Conservation (phyloP, 2,797 vertebrate species). For the Crax fasciolata region DNA sequence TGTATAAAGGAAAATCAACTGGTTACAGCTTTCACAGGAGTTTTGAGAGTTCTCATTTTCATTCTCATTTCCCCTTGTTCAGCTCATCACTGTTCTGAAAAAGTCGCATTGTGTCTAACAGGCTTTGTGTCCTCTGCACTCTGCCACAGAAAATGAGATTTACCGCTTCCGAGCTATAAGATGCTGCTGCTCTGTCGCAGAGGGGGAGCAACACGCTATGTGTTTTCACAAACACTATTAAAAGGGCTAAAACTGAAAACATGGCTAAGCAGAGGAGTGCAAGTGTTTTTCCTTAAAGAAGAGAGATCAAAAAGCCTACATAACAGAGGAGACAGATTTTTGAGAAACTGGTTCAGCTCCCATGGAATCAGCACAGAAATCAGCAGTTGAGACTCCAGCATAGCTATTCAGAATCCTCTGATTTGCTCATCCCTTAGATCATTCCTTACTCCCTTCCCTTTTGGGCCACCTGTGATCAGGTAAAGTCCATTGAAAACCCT, state of each 20-base stretch:
- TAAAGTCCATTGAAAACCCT: not conserved
- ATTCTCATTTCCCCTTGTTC: constrained; percentile 29
- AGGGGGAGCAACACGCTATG: not conserved
- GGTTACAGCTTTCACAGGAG: not conserved
- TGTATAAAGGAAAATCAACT: not conserved
- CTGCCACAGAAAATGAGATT: not conserved
- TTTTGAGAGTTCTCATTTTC: constrained; percentile 32
- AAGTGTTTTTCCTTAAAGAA: not conserved
- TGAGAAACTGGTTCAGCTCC: not conserved
- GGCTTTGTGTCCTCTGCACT: not conserved
- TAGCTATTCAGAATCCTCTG: not conserved
- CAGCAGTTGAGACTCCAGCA: not conserved
- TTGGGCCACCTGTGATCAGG: not conserved
- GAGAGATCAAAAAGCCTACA: not conserved
- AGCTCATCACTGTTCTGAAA: not conserved
- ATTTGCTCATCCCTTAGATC: not conserved
- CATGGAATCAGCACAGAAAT: not conserved
- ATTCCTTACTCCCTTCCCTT: not conserved
- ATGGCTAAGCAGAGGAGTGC: not conserved
- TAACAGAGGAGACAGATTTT: not conserved
- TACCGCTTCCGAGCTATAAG: not conserved
- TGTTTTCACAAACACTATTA: not conserved
- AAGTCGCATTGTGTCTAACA: not conserved
- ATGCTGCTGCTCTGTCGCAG: not conserved
- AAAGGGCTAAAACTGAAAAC: not conserved